phyloP scores from a whole-genome alignment of 2,888 invertebrate genomes.

The Pristionchus maxplancki region DNA sequence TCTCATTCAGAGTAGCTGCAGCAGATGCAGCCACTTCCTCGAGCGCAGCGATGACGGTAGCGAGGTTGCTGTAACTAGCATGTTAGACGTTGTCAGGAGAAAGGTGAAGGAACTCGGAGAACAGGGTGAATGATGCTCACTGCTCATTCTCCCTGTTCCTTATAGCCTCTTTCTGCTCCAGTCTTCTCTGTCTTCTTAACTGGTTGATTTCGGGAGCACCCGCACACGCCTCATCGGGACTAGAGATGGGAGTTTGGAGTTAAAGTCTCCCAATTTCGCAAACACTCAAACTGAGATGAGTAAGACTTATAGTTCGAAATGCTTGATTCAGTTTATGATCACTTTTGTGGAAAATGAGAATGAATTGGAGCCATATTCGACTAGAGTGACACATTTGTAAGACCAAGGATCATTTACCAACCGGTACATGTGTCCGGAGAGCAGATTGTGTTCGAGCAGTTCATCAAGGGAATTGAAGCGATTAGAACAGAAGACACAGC shows the following conservation, averaged over 20 bases:
- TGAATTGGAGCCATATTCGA: too few relatives aligned
- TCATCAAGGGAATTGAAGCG: neutral
- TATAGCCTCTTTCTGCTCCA: neutral
- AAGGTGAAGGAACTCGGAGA: neutral
- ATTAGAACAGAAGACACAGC: neutral
- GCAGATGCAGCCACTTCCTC: neutral
- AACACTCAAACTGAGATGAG: too few relatives aligned
- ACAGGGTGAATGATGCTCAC: neutral
- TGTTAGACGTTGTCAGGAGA: too few relatives aligned
- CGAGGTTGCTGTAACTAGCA: slow-evolving; percentile 11
- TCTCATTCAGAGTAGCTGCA: neutral
- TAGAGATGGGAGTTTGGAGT: neutral
- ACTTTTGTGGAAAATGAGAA: too few relatives aligned
- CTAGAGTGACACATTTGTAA: too few relatives aligned
- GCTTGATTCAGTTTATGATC: too few relatives aligned
- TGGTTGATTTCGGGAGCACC: neutral
- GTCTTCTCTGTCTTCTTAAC: neutral
- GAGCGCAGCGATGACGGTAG: too few relatives aligned
- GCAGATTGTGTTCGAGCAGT: slow-evolving; percentile 10
- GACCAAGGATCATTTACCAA: neutral
- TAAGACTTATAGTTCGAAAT: too few relatives aligned
- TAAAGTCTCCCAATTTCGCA: neutral
- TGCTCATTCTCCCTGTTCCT: neutral
- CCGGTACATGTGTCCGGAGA: slow-evolving; percentile 29
- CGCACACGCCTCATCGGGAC: neutral